phyloP scores from a whole-genome alignment of 2,113 vertebrate species.

The Psephotus haematonotus region DNA sequence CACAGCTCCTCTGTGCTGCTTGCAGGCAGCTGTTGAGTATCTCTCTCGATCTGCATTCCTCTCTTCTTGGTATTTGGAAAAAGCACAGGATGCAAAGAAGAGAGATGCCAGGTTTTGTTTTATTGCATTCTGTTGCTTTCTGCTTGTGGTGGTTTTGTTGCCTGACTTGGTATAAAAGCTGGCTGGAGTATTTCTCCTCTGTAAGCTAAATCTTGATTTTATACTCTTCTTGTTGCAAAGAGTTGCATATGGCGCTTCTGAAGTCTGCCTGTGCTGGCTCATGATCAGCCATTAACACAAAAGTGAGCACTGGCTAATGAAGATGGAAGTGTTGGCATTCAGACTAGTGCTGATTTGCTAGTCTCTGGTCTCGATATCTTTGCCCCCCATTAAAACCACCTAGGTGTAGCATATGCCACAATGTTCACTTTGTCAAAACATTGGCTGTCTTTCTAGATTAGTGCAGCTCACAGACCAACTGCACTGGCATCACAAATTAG shows the following conservation, averaged over 20 bases:
- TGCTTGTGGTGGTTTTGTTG: not conserved
- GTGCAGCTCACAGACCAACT: not conserved
- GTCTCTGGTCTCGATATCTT: not conserved
- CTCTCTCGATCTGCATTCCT: not conserved
- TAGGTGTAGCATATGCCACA: not conserved
- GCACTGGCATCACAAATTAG: not conserved
- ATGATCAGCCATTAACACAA: fast-evolving
- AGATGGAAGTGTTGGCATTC: not conserved
- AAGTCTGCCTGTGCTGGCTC: not conserved
- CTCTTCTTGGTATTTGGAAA: not conserved
- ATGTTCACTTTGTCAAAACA: not conserved
- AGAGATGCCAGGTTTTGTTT: not conserved
- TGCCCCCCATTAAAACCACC: not conserved
- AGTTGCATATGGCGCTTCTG: fast-evolving
- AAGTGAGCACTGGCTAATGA: not conserved
- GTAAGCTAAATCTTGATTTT: not conserved
- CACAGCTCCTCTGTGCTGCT: not conserved
- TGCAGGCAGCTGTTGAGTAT: not conserved
- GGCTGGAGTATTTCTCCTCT: not conserved
- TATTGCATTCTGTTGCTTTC: not conserved
- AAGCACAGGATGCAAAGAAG: not conserved
- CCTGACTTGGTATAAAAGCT: not conserved
- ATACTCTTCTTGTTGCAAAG: not conserved
- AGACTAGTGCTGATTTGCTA: not conserved
- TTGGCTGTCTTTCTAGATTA: not conserved